These are phyloP conservation scores for Heliconius cydno DNA, from an alignment of 2,888 invertebrate genomes.

Conservation along the genomic window DNA sequence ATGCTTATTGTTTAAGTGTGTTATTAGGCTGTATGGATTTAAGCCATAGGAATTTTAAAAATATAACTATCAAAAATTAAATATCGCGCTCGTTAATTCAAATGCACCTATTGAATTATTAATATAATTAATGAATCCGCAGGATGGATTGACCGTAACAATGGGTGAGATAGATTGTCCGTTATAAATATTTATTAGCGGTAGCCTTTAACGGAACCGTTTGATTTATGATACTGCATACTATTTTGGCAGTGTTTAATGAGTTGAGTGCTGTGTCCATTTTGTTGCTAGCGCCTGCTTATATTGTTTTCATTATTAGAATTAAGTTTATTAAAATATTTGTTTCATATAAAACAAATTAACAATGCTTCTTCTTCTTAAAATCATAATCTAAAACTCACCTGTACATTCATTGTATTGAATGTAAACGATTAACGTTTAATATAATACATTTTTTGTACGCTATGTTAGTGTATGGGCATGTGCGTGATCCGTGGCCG, in stretches of 20 bases:
- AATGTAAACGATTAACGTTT: background rate
- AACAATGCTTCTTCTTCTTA: background rate
- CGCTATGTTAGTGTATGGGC: slow-evolving; percentile 41
- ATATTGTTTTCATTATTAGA: background rate
- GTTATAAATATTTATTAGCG: slow-evolving; percentile 65
- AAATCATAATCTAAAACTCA: background rate
- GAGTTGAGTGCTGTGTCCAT: slow-evolving; percentile 46
- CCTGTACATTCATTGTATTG: slow-evolving; percentile 1
- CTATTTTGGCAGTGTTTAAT: slow-evolving; percentile 53
- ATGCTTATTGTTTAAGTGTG: background rate
- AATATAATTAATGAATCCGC: slow-evolving; percentile 41
- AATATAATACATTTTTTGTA: background rate
- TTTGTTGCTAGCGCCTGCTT: background rate
- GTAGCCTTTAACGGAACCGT: slow-evolving; percentile 54
- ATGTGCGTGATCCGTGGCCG: slow-evolving; percentile 62
- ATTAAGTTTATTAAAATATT: background rate
- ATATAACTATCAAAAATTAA: slow-evolving; percentile 3
- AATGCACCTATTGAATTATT: slow-evolving; percentile 39
- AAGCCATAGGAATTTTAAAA: background rate
- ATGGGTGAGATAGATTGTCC: slow-evolving; percentile 55
- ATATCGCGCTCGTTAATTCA: slow-evolving; percentile 34
- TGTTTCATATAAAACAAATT: background rate
- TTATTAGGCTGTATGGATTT: background rate
- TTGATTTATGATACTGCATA: slow-evolving; percentile 56
- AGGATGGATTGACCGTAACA: slow-evolving; percentile 54